Percentiles rank a stretch among this genome's conserved stretches.
These are phyloP conservation scores for Sarcoramphus papa DNA, from an alignment of 2,797 vertebrate genomes.

Conservation along the genomic window DNA sequence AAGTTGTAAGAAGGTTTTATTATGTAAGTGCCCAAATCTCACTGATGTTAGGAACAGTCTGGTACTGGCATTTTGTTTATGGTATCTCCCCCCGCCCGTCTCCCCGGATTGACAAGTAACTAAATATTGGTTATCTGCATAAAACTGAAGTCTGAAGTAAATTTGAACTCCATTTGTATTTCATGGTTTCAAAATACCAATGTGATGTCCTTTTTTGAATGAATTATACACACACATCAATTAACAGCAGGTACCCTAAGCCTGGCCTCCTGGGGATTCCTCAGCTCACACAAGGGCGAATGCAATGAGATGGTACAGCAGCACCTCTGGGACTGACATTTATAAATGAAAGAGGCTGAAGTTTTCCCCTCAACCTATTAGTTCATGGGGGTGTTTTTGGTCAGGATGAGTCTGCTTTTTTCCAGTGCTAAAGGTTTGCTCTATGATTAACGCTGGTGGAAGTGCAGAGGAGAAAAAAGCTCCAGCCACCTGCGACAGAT, in stretches of 20 bases:
- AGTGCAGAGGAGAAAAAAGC: neutral
- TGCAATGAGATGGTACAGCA: neutral
- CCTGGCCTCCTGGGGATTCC: neutral
- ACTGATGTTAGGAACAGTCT: neutral
- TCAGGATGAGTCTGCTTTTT: neutral
- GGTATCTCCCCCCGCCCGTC: rapidly evolving
- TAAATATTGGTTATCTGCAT: neutral
- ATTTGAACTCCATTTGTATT: neutral
- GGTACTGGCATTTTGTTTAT: neutral
- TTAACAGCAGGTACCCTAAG: neutral
- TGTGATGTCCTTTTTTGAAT: neutral
- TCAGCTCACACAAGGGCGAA: neutral
- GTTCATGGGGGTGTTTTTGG: neutral
- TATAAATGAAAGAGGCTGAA: neutral
- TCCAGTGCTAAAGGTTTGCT: neutral
- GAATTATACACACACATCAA: too few species aligned
- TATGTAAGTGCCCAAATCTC: neutral
- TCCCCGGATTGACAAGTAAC: neutral
- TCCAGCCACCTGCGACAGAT: neutral
- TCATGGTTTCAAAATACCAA: neutral
- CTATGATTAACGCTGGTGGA: neutral
- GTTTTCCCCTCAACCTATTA: neutral
- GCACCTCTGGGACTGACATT: too few species aligned
- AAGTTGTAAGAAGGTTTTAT: neutral
- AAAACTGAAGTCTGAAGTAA: neutral